Base-by-base conservation (phyloP, 2,888 invertebrate species). In the Camponotus fellah region DNA sequence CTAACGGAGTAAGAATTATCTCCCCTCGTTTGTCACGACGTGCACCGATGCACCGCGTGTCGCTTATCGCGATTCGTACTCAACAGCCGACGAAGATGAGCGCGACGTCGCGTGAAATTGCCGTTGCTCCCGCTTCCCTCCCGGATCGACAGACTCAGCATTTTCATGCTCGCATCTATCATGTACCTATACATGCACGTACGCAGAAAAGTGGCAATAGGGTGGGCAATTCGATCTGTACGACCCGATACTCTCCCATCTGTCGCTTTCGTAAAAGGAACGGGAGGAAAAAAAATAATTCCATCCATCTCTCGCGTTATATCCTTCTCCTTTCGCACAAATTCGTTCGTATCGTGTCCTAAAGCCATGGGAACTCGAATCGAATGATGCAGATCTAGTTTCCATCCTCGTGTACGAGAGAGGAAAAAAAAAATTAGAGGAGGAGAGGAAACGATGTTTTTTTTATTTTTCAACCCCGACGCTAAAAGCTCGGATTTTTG, bases 191-290 rank as follows among this genome's bases (percentile, higher is more conserved):
- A 6, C 34, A 10, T 64, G 4, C 21, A 32, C 9, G 17, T 83
- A 49, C 84, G 65, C 66, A 84, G 64, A 34, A 34, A 53, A 53
- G 81, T 75, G 81, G 82, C 76, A 89, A 89, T 82, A 84, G 87
- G 81, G 76, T 71, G 85, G 86, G 87, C 90, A 87, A 88, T 88
- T 90, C 88, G 87, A 89, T 90, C 90, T 90, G 86, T 86, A 90
- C 84, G 87, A 76, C 60, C 86, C 74, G 81, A 87, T 88, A 90
- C 64, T 56, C 40, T 26, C 26, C 12, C 46, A 17, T 85, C 86
- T 84, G 84, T 87, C 85, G 75, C 88, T 66, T 64, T 83, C 84
- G 81, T 58, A 83, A n/a, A 56, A 17, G 75, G 49, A 40, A 3
- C 60, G 26, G n/a, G 53, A n/a, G 14, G 32, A 9, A 10, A 21